A percentile compares a stretch with the other conserved stretches of the same genome.
Conservation (phyloP, 2,113 vertebrate species). For the Saguinus midas region DNA sequence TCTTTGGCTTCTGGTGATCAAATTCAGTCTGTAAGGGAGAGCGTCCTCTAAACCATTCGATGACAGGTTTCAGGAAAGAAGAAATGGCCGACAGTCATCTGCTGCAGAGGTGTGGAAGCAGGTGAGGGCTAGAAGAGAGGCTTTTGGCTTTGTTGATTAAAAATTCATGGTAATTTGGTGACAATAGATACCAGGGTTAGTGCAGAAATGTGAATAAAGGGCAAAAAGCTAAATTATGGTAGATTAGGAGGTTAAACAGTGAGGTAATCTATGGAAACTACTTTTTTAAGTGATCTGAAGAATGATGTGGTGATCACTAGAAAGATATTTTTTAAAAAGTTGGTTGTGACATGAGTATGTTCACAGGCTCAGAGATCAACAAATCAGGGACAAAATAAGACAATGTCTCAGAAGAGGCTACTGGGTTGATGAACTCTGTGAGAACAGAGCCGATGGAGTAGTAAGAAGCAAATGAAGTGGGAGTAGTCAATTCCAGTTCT, state of each 20-base stretch:
- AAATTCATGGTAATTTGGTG: not conserved
- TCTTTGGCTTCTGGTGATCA: slow-evolving; percentile 21
- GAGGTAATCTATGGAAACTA: not conserved
- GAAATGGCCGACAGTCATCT: not conserved
- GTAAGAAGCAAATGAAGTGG: not conserved
- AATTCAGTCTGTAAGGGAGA: not conserved
- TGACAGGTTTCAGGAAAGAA: slow-evolving; percentile 7
- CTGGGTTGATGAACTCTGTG: not conserved
- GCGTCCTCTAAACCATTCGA: not conserved
- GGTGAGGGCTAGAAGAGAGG: not conserved
- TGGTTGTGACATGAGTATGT: not conserved
- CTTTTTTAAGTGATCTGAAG: not conserved
- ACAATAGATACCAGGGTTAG: not conserved
- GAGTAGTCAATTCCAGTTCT: not conserved
- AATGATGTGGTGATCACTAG: not conserved
- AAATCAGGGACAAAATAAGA: not conserved
- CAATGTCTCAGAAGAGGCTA: not conserved
- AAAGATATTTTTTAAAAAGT: not conserved
- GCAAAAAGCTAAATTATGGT: not conserved
- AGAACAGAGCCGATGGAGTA: not conserved
- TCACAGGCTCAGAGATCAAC: not conserved
- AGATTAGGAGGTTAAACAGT: not conserved
- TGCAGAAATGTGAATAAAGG: not conserved
- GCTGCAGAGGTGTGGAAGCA: not conserved
- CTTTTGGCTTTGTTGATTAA: slow-evolving; percentile 11